phyloP scores from a whole-genome alignment of 2,113 vertebrate genomes.

The Rhynchomys soricoides region DNA sequence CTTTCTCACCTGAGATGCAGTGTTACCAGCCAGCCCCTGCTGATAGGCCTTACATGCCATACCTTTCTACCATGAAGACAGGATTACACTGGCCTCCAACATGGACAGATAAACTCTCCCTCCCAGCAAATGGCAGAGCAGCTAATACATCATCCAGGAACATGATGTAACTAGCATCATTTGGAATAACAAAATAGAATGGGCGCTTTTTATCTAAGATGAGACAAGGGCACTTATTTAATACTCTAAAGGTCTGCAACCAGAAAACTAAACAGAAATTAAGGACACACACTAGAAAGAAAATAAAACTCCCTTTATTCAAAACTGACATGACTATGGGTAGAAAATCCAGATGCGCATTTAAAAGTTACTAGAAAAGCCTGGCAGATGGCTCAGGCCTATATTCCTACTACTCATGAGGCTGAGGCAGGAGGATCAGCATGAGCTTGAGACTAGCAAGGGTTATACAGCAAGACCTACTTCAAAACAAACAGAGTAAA shows the following conservation, averaged over 20 bases:
- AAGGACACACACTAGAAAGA: not conserved
- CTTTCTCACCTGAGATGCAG: not conserved
- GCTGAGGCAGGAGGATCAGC: not conserved
- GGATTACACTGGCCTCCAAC: not conserved
- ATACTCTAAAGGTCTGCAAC: not conserved
- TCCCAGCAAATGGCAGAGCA: not conserved
- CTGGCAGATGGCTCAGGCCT: not conserved
- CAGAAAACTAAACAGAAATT: not conserved
- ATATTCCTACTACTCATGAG: not conserved
- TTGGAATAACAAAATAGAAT: not conserved
- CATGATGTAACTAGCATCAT: not conserved
- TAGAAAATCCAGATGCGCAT: not conserved
- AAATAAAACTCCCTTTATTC: not conserved
- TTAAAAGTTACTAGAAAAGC: not conserved
- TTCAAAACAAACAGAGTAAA: not conserved
- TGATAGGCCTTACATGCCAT: not conserved
- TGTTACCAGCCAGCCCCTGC: not conserved
- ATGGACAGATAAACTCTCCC: not conserved
- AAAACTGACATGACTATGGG: not conserved
- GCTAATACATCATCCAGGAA: not conserved
- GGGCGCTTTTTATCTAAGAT: not conserved
- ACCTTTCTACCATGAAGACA: not conserved
- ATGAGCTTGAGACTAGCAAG: not conserved
- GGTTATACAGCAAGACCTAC: not conserved
- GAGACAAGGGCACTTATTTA: not conserved